Conservation (phyloP, 2,113 vertebrate species). For the Hassar affinis region DNA sequence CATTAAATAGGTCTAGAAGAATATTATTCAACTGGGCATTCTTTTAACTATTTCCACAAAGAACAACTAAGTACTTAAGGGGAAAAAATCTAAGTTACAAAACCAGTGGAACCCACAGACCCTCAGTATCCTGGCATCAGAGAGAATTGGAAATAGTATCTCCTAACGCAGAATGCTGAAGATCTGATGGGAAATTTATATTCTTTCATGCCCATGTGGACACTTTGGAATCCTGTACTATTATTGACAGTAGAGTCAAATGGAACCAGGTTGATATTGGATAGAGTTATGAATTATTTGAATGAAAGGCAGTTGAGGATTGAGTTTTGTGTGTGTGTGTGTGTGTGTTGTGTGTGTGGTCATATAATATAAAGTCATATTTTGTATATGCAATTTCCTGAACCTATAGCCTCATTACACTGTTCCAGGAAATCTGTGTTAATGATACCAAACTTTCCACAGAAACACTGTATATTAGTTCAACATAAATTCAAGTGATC, state of each 20-base stretch:
- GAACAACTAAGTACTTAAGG: background rate
- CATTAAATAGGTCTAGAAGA: background rate
- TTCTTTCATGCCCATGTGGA: background rate
- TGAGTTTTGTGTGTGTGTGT: too few relatives aligned
- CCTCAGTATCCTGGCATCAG: background rate
- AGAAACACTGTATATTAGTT: background rate
- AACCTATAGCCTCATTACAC: background rate
- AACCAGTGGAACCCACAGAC: background rate
- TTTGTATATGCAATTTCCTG: background rate
- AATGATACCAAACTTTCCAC: background rate
- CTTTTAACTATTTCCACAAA: background rate
- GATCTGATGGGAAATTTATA: background rate
- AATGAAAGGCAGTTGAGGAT: background rate
- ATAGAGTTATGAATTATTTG: background rate
- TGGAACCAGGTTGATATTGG: background rate
- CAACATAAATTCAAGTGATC: background rate
- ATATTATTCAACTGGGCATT: background rate
- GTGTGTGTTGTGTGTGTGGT: background rate
- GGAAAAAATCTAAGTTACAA: background rate
- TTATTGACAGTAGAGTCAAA: background rate
- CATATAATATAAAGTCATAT: background rate
- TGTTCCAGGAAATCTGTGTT: background rate
- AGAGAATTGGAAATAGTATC: background rate
- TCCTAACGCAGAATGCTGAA: background rate
- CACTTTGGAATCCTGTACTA: background rate